Conservation (phyloP, 2,888 invertebrate species). For the Nemotelus pantherinus region DNA sequence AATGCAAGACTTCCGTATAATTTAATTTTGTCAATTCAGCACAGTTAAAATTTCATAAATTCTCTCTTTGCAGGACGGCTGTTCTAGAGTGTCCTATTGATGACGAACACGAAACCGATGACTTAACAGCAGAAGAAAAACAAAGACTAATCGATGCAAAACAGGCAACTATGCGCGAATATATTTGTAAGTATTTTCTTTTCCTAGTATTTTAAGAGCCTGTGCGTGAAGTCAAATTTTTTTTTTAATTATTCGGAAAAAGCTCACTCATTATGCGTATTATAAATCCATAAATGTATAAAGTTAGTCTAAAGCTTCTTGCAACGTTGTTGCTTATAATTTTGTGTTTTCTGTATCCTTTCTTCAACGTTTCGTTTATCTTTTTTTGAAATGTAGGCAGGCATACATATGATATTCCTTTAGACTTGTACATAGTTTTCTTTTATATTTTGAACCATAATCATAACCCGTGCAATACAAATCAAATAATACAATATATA, state of each 20-base stretch:
- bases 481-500: constrained; percentile 39
- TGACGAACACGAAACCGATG: constrained; percentile 75
- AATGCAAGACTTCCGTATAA: no score
- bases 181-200: constrained; percentile 72
- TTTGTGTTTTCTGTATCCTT: neutral
- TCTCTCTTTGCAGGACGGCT: constrained; percentile 69
- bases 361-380: neutral
- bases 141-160: constrained; percentile 79
- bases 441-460: no score
- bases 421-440: neutral
- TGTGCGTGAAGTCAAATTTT: no score
- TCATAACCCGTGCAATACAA: neutral
- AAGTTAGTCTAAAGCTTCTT: constrained; percentile 19
- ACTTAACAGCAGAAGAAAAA: constrained; percentile 80
- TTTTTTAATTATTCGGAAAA: no score
- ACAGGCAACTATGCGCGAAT: constrained; percentile 80
- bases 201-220: neutral
- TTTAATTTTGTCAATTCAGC: no score
- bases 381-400: neutral
- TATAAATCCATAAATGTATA: neutral
- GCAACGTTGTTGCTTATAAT: constrained; percentile 39
- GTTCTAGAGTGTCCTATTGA: constrained; percentile 85
- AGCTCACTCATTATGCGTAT: neutral
- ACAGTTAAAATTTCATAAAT: neutral
- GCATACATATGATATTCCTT: neutral